Conservation (phyloP, 2,113 vertebrate genomes). For the Chloropsis hardwickii region DNA sequence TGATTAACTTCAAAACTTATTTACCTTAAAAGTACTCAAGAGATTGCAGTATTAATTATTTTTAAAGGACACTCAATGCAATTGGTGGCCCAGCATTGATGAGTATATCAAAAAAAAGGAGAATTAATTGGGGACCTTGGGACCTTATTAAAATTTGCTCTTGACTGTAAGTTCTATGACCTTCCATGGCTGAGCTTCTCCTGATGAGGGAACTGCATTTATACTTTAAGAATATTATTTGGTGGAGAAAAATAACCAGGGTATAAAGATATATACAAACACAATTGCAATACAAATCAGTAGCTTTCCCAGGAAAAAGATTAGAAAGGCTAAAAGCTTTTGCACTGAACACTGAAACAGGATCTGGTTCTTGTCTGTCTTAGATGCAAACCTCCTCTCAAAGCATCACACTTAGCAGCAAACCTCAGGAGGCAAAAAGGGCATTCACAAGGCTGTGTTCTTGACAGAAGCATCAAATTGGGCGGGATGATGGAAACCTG, state of each 20-base stretch:
- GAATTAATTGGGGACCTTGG: conserved; percentile 66
- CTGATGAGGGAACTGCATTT: not conserved
- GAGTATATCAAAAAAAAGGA: conserved; percentile 25
- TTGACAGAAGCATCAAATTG: not conserved
- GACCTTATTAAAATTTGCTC: conserved; percentile 63
- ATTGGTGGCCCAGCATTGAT: conserved; percentile 43
- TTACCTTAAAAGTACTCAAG: conserved; percentile 55
- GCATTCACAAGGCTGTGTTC: not conserved
- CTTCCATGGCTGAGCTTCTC: conserved; percentile 19
- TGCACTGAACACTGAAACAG: not conserved
- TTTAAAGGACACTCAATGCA: conserved; percentile 48
- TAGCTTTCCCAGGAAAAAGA: not conserved
- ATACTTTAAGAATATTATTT: not conserved
- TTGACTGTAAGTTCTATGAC: conserved; percentile 28
- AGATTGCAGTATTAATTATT: conserved; percentile 62
- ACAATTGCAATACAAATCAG: not conserved
- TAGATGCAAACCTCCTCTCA: not conserved
- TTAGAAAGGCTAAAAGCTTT: not conserved
- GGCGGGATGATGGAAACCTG: not conserved
- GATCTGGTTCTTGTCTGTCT: not conserved
- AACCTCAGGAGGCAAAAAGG: not conserved
- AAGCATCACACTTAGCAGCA: not conserved
- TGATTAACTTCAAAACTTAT: conserved; percentile 29
- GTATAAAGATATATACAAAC: not conserved
- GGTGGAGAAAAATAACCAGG: not conserved